These are phyloP conservation scores for Alligator sinensis DNA, from an alignment of 2,113 vertebrate genomes.

Conservation along the genomic window DNA sequence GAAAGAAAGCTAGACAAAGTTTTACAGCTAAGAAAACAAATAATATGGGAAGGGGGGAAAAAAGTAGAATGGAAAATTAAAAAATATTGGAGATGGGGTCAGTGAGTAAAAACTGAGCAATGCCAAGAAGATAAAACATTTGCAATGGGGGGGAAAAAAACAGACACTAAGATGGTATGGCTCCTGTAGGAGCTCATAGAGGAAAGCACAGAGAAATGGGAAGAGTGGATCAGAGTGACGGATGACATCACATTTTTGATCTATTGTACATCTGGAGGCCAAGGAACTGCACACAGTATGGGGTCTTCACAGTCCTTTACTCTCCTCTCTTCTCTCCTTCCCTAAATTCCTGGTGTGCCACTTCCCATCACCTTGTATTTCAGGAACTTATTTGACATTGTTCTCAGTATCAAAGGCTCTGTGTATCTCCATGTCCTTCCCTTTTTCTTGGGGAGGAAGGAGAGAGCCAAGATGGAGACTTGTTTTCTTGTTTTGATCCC, in stretches of 20 bases:
- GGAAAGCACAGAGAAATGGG: neutral
- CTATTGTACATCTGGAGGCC: neutral
- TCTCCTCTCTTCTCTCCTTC: neutral
- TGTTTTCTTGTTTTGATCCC: no score
- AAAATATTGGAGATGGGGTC: neutral
- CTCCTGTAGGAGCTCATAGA: neutral
- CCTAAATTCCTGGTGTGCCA: neutral
- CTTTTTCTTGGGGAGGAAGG: no score
- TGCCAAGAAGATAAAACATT: neutral
- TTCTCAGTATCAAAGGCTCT: no score
- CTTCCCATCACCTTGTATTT: neutral
- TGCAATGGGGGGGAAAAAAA: neutral
- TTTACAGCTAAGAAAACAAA: neutral
- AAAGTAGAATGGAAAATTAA: neutral
- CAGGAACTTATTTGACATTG: neutral
- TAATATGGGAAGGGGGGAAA: neutral
- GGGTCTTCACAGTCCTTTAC: accelerated
- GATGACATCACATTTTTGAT: neutral
- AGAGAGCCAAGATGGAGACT: no score
- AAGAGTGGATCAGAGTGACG: neutral
- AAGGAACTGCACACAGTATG: neutral
- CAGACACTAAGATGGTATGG: neutral
- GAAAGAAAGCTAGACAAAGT: neutral
- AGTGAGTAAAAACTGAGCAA: neutral
- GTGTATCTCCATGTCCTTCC: no score